These are phyloP conservation scores for Anolis sagrei DNA, from an alignment of 2,113 vertebrate species.

Conservation along the genomic window DNA sequence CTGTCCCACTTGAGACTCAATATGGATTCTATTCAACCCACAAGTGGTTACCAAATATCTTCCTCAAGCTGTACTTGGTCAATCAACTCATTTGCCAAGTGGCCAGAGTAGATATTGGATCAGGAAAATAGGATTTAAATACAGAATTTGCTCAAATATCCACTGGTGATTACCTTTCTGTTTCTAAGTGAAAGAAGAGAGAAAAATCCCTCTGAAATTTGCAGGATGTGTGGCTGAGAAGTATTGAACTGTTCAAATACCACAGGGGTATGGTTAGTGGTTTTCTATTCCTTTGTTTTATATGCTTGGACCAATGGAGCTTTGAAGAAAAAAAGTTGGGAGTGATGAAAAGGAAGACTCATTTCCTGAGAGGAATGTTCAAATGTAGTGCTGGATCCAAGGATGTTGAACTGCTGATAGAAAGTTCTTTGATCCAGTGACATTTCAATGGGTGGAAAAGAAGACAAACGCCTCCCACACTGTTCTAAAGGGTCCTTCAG, in stretches of 20 bases:
- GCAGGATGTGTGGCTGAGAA: constrained; percentile 46
- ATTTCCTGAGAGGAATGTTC: constrained; percentile 4
- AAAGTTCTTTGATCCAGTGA: not conserved
- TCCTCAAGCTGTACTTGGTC: constrained; percentile 52
- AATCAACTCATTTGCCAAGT: constrained; percentile 57
- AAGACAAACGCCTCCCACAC: not conserved
- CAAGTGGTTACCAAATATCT: constrained; percentile 49
- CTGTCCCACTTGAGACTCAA: constrained; percentile 45
- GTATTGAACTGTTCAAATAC: constrained; percentile 41
- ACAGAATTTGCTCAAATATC: constrained; percentile 45
- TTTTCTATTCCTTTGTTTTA: too few species aligned
- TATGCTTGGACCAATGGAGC: constrained; percentile 19
- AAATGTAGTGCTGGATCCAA: not conserved
- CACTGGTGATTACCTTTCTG: constrained; percentile 42
- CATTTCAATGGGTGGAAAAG: not conserved
- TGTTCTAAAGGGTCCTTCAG: not conserved
- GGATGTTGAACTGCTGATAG: not conserved
- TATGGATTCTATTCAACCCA: constrained; percentile 56
- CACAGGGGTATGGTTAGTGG: constrained; percentile 14
- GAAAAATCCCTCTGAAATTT: constrained; percentile 38
- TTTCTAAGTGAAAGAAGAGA: constrained; percentile 54
- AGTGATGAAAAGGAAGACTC: not conserved
- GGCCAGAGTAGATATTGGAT: constrained; percentile 50
- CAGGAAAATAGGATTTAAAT: constrained; percentile 54
- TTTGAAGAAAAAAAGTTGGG: not conserved